Evolutionary conservation across 2,113 vertebrate genomes (phyloP).

Genomic region (Petaurus breviceps): DNA sequence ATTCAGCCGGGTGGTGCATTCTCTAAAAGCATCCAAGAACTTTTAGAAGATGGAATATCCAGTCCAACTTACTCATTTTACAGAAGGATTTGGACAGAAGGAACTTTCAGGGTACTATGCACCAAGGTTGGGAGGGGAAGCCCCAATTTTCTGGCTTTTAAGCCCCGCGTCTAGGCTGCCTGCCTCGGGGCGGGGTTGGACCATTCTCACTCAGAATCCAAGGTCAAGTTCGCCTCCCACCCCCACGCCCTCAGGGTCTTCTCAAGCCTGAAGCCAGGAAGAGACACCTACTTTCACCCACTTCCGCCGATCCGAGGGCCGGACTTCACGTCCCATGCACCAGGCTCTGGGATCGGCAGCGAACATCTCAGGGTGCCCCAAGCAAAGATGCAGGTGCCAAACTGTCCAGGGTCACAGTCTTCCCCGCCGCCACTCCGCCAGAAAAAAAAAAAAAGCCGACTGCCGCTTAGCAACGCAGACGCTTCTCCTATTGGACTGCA

Average conservation of each 20-base stretch:
- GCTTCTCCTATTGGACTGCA: background rate
- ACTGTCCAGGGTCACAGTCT: background rate
- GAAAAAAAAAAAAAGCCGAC: background rate
- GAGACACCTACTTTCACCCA: conserved; percentile 76
- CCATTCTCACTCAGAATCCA: background rate
- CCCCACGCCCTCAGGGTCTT: background rate
- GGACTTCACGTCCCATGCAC: conserved; percentile 18
- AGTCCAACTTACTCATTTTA: background rate
- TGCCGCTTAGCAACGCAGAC: background rate
- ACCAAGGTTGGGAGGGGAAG: background rate
- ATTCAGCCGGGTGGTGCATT: background rate
- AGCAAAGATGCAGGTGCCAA: background rate
- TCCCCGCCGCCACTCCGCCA: accelerated
- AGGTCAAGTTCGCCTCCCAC: background rate
- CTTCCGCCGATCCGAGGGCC: conserved; percentile 58
- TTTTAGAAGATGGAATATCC: background rate
- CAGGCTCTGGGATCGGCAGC: background rate
- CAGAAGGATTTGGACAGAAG: background rate
- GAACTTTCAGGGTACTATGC: background rate
- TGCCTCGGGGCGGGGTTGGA: accelerated
- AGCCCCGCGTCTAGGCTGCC: background rate
- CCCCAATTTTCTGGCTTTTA: background rate
- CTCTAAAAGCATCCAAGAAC: background rate
- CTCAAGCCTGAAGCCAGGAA: too few species aligned
- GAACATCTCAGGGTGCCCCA: conserved; percentile 32